Percentiles rank a stretch among this genome's conserved stretches.
These are phyloP conservation scores for Atractosteus spatula DNA, from an alignment of 2,113 vertebrate genomes.

Conservation along the genomic window DNA sequence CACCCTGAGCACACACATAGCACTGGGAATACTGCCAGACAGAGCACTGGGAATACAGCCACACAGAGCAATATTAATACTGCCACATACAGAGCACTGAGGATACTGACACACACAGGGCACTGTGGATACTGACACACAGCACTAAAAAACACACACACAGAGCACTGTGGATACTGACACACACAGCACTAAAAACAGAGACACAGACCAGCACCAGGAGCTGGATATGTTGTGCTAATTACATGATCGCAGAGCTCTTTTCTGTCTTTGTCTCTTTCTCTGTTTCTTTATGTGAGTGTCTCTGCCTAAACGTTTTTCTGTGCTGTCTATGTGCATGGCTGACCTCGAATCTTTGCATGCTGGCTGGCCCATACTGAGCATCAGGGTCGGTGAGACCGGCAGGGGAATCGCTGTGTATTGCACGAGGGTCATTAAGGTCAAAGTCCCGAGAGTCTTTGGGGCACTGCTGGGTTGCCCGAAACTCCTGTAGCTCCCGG, in stretches of 20 bases:
- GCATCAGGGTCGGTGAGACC: constrained; percentile 30
- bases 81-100: no score
- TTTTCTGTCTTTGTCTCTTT: neutral
- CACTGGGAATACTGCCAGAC: neutral
- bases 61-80: neutral
- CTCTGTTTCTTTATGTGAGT: no score
- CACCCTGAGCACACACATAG: constrained; percentile 50
- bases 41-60: neutral
- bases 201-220: no score
- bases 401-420: constrained; percentile 24
- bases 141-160: neutral
- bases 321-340: neutral
- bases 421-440: constrained; percentile 50
- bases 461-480: constrained; percentile 45
- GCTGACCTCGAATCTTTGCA: constrained; percentile 62
- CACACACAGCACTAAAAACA: no score
- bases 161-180: no score
- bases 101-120: no score
- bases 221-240: neutral
- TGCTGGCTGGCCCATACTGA: constrained; percentile 61
- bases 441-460: constrained; percentile 58
- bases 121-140: no score
- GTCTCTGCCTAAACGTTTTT: neutral
- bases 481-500: constrained; percentile 42
- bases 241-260: neutral